A percentile compares a stretch with the other conserved stretches of the same genome.
These are phyloP conservation scores for Platalea minor DNA, from an alignment of 2,797 vertebrate genomes.

Conservation along the genomic window DNA sequence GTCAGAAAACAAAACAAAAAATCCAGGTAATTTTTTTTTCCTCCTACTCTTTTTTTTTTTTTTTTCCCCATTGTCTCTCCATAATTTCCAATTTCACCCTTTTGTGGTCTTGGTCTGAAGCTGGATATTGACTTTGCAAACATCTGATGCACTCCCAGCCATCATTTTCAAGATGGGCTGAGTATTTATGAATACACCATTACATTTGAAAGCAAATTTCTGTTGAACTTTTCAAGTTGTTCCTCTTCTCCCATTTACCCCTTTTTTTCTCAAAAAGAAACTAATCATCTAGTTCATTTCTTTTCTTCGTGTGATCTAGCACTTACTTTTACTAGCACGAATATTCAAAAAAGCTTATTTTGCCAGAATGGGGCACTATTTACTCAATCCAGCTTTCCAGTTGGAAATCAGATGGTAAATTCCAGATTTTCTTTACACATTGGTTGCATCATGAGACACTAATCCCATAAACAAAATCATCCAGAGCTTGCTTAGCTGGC, in stretches of 20 bases:
- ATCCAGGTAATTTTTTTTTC: background rate
- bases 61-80: background rate
- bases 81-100: slow-evolving; percentile 7
- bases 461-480: background rate
- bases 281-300: background rate
- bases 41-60: background rate
- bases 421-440: background rate
- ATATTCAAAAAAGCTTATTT: background rate
- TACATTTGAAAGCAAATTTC: background rate
- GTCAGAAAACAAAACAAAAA: background rate
- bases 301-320: background rate
- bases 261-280: background rate
- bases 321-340: background rate
- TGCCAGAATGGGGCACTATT: background rate
- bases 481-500: background rate
- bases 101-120: background rate
- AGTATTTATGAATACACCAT: background rate
- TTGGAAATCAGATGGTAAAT: background rate
- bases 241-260: background rate
- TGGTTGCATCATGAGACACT: background rate
- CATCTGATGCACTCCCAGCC: background rate
- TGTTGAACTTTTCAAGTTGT: background rate
- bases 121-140: slow-evolving; percentile 6
- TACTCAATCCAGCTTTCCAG: background rate
- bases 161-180: background rate